Base-by-base conservation (phyloP, 2,888 invertebrate species). In the Sturmia bella region DNA sequence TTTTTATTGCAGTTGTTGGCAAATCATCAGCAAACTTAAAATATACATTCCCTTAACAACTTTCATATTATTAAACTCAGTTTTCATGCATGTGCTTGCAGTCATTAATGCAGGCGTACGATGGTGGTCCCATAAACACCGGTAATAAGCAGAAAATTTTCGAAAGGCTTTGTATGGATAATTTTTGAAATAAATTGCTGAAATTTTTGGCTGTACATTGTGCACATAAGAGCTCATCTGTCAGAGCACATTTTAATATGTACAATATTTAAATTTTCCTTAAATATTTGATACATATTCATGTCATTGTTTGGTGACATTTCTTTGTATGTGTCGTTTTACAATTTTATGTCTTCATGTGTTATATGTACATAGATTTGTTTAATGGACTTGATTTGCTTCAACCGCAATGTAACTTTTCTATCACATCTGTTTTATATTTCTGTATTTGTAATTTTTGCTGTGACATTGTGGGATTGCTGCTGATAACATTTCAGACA, bases 11-110 rank as follows among this genome's bases (percentile, higher is more conserved):
- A 41, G 27, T 78, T 68, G 59, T 59, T 79, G 79, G 75, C 66
- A 79, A 57, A 66, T 79, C 70, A 78, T 79, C 78, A 83, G 74
- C 70, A 54, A 78, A 77, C 64, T 74, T 75, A 56, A 32, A 6
- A 32, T 32, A 32, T 50, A 63, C 50, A 41, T 21, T 54, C 43
- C 54, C 32, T 70, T 63, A 75, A 69, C 59, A 72, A 63, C 54
- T 56, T 66, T 43, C 50, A 32, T 69, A 43, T 77, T 63, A 77
- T 77, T 81, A 69, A 50, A 43, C 3, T 37, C 39, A 59, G 50
- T 69, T 37, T 15, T 41, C 32, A 64, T 64, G 48, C 21, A 45
- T 32, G 32, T 17, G 32, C 15, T 11, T 54, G 32, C 32, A 32
- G 32, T 5, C 32, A 32, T 32, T 27, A 27, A 27, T 27, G 27